A percentile compares a stretch with the other conserved stretches of the same genome.
Evolutionary conservation across 1,140 invertebrate genomes (phyloP).

Genomic region (Asobara japonica): DNA sequence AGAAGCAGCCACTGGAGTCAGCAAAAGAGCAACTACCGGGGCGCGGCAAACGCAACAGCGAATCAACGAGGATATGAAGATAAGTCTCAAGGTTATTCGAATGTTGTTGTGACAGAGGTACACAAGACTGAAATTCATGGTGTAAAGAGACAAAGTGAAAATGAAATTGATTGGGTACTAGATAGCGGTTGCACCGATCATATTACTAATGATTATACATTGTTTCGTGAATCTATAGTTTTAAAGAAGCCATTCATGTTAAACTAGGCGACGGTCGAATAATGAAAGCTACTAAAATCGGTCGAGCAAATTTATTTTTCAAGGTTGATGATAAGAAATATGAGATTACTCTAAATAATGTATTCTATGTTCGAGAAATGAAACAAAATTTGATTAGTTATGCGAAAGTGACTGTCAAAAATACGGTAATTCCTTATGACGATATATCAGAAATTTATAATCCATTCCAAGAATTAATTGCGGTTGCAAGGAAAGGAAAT

Average conservation of each 20-base stretch:
- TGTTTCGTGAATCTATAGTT: conserved; percentile 29
- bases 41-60: conserved; percentile 9
- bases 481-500: conserved; percentile 30
- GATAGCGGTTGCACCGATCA: conserved; percentile 40
- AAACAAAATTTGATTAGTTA: conserved; percentile 38
- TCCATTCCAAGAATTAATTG: conserved; percentile 20
- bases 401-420: conserved; percentile 33
- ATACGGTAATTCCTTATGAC: conserved; percentile 30
- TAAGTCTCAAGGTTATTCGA: neutral
- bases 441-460: conserved; percentile 32
- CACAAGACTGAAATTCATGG: neutral
- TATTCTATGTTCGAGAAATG: conserved; percentile 38
- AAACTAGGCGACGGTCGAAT: conserved; percentile 41
- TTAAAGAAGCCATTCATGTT: conserved; percentile 38
- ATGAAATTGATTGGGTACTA: conserved; percentile 40
- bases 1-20: too few species aligned
- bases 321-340: conserved; percentile 26
- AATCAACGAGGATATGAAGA: neutral
- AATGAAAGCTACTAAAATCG: conserved; percentile 39
- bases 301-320: conserved; percentile 32
- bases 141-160: neutral
- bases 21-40: conserved; percentile 22
- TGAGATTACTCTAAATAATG: conserved; percentile 29
- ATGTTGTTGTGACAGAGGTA: conserved; percentile 28
- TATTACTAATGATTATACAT: conserved; percentile 36